These are phyloP conservation scores for Torymus aiolomorphi DNA, from an alignment of 2,888 invertebrate species.

Conservation along the genomic window DNA sequence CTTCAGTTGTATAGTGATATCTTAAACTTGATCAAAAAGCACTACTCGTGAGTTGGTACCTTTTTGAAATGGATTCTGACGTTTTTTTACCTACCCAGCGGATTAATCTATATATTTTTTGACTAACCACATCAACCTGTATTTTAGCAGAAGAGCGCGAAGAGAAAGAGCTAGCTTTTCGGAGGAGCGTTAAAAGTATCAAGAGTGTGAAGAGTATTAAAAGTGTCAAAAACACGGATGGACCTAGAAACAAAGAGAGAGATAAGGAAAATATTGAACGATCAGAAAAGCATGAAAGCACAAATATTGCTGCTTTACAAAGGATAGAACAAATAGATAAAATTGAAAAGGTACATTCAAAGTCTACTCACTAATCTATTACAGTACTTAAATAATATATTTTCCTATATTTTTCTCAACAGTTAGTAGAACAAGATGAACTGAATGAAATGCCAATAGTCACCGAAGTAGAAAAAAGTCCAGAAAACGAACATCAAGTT, in stretches of 20 bases:
- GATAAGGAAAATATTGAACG: constrained; percentile 64
- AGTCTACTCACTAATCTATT: not conserved
- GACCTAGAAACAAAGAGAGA: constrained; percentile 60
- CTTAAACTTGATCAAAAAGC: too few relatives aligned
- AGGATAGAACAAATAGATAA: constrained; percentile 62
- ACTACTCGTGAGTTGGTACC: too few relatives aligned
- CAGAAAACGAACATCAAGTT: constrained; percentile 30
- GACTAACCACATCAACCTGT: not conserved
- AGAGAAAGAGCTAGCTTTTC: constrained; percentile 64
- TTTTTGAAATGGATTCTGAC: too few relatives aligned
- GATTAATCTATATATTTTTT: not conserved
- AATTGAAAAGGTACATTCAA: constrained; percentile 58
- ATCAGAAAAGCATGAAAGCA: constrained; percentile 62
- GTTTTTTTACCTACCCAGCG: too few relatives aligned
- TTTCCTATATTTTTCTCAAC: not conserved
- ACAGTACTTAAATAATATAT: not conserved
- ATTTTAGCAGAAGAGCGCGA: constrained; percentile 41
- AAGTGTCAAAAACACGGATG: constrained; percentile 45
- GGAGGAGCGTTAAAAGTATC: constrained; percentile 63
- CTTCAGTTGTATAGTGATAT: too few relatives aligned
- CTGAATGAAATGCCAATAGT: not conserved
- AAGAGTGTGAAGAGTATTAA: constrained; percentile 57
- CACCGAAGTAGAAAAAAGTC: constrained; percentile 12
- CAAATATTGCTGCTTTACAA: constrained; percentile 58
- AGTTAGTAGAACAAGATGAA: constrained; percentile 29